Evolutionary conservation across 2,888 invertebrate genomes (phyloP).

Genomic region (Sepiola atlantica): DNA sequence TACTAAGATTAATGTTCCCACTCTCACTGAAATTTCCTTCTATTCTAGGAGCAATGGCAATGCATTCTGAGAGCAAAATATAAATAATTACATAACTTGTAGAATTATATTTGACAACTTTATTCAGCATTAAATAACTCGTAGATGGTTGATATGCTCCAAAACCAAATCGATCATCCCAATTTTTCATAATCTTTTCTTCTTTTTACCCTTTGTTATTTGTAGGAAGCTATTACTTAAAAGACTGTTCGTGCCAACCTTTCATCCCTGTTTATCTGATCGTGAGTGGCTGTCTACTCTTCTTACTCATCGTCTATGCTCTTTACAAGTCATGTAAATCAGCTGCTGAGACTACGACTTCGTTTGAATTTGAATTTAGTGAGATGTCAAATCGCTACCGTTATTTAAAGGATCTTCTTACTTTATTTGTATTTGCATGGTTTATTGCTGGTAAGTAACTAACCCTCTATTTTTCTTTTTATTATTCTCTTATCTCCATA

Average conservation of each 20-base stretch:
- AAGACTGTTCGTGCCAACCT: neutral
- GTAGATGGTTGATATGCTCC: too few species aligned
- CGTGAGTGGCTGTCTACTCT: neutral
- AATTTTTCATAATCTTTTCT: too few species aligned
- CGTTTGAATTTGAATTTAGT: too few species aligned
- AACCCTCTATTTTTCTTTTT: neutral
- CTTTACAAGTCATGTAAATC: neutral
- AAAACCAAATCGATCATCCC: too few species aligned
- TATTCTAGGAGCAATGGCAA: too few species aligned
- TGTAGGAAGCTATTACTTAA: neutral
- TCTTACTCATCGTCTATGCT: neutral
- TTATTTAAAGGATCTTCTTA: neutral
- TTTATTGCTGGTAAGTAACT: neutral
- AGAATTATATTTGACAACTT: too few species aligned
- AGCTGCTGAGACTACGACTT: neutral
- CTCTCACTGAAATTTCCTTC: too few species aligned
- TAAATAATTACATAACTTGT: too few species aligned
- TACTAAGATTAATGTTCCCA: too few species aligned
- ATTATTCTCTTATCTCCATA: neutral
- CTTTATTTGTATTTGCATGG: constrained; percentile 32
- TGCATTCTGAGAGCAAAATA: too few species aligned
- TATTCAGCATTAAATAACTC: too few species aligned
- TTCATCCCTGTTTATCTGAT: constrained; percentile 19
- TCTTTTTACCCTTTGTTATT: neutral
- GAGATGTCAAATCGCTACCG: neutral